Conservation (phyloP, 2,888 invertebrate species). For the Ornithoptera alexandrae region DNA sequence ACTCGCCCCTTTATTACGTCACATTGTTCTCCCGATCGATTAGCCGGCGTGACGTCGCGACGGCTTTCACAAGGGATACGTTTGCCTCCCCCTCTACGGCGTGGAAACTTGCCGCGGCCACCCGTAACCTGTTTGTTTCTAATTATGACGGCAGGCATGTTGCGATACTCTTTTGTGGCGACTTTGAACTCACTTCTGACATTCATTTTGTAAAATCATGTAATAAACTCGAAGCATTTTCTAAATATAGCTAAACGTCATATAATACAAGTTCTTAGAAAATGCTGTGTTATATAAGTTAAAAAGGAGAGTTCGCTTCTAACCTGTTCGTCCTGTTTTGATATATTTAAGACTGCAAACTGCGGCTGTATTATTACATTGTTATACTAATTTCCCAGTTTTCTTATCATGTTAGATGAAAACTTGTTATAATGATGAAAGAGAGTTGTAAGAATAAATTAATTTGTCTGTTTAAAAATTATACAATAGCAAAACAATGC, state of each 20-base stretch:
- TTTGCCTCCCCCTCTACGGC: conserved; percentile 41
- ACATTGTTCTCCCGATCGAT: conserved; percentile 76
- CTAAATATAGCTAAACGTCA: not conserved
- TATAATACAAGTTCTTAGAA: too few relatives aligned
- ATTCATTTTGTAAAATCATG: conserved; percentile 1
- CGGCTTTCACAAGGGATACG: conserved; percentile 53
- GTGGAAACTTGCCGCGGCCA: conserved; percentile 33
- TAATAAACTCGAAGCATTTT: conserved; percentile 29
- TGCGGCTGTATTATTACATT: too few relatives aligned
- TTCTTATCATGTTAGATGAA: too few relatives aligned
- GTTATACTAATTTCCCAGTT: too few relatives aligned
- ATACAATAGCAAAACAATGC: too few relatives aligned
- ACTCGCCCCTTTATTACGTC: conserved; percentile 62
- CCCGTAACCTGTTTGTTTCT: conserved; percentile 35
- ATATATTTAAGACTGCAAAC: too few relatives aligned
- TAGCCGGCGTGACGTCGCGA: conserved; percentile 64
- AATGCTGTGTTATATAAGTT: too few relatives aligned
- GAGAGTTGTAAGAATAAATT: too few relatives aligned
- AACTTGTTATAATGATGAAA: too few relatives aligned
- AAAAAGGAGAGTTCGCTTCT: too few relatives aligned
- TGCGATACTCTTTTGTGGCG: conserved; percentile 17
- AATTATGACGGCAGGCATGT: conserved; percentile 24
- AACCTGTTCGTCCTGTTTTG: too few relatives aligned
- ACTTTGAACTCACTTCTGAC: conserved; percentile 24
- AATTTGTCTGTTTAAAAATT: too few relatives aligned